phyloP scores from a whole-genome alignment of 2,888 invertebrate genomes.

The Diarsia brunnea region DNA sequence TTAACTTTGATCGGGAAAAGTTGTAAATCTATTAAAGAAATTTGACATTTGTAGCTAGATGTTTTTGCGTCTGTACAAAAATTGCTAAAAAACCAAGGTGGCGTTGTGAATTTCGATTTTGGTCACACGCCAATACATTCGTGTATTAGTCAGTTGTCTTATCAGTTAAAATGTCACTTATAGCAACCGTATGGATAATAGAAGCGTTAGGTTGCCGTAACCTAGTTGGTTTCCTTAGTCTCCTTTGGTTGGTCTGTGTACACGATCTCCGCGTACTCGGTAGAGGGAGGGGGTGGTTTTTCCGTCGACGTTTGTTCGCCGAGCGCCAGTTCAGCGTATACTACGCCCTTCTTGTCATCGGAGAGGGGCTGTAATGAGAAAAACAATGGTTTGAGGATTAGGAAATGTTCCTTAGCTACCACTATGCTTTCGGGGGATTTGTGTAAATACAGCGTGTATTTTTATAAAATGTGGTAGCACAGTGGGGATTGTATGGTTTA shows the following conservation, averaged over 20 bases:
- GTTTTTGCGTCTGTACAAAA: no score
- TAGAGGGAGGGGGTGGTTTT: conserved; percentile 86
- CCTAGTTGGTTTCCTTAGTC: conserved; percentile 73
- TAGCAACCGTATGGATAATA: neutral
- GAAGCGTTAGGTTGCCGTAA: conserved; percentile 8
- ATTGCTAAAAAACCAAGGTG: neutral
- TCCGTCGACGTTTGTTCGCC: conserved; percentile 81
- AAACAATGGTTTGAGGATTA: neutral
- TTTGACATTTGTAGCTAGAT: no score
- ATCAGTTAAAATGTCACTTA: conserved; percentile 12
- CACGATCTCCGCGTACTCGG: conserved; percentile 95
- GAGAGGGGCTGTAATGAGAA: conserved; percentile 77
- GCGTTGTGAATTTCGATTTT: neutral
- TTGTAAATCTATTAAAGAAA: no score
- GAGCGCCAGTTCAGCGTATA: conserved; percentile 94
- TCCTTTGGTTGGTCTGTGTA: conserved; percentile 91
- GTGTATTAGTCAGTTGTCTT: neutral
- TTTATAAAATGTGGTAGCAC: neutral
- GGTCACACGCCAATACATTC: no score
- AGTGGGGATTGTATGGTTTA: neutral
- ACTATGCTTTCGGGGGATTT: neutral
- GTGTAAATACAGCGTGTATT: neutral
- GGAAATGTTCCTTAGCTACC: neutral
- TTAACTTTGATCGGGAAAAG: no score
- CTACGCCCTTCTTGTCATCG: conserved; percentile 92